These are phyloP conservation scores for Mobula hypostoma DNA, from an alignment of 2,113 vertebrate genomes.

Conservation along the genomic window DNA sequence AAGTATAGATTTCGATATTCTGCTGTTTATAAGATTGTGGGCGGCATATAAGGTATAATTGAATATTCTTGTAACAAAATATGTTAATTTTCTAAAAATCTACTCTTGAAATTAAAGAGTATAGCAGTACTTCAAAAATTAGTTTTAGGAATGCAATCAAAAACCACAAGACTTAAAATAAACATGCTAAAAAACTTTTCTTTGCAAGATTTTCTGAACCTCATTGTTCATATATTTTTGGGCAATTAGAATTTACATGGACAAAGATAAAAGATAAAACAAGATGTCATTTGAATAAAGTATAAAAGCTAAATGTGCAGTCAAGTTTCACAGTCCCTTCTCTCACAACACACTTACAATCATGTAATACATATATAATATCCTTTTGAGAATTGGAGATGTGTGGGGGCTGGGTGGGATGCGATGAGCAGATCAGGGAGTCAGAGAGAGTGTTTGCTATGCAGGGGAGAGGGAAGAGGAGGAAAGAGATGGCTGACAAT, in stretches of 20 bases:
- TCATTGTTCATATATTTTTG: not conserved
- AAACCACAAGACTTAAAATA: not conserved
- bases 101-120: not conserved
- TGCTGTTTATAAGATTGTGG: not conserved
- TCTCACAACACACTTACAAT: not conserved
- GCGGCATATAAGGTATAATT: not conserved
- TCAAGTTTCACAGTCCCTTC: not conserved
- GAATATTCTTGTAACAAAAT: not conserved
- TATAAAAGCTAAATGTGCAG: not conserved
- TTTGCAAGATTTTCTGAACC: not conserved
- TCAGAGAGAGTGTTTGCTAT: too few relatives aligned
- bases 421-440: too few relatives aligned
- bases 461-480: not conserved
- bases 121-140: too few relatives aligned
- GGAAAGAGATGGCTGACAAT: not conserved
- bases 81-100: not conserved
- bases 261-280: not conserved
- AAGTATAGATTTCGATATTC: not conserved
- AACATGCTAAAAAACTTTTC: not conserved
- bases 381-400: too few relatives aligned
- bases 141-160: not conserved
- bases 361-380: too few relatives aligned
- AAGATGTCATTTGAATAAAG: not conserved
- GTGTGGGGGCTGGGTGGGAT: too few relatives aligned
- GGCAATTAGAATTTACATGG: not conserved